Conservation (phyloP, 2,888 invertebrate genomes). For the Cerceris rybyensis region DNA sequence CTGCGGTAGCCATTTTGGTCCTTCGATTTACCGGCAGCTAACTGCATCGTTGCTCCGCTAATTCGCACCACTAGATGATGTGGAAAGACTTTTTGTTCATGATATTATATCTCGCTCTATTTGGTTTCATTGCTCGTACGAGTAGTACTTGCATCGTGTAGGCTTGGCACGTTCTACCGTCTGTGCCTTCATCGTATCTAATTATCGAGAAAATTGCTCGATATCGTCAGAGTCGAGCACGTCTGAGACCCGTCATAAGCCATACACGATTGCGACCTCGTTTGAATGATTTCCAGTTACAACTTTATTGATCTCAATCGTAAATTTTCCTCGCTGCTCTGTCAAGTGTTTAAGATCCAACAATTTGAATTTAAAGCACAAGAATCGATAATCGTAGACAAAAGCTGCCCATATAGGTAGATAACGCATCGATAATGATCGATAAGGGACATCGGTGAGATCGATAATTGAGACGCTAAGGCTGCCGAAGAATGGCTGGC, state of each 20-base stretch:
- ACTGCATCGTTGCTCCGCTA: constrained; percentile 25
- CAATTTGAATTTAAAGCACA: not conserved
- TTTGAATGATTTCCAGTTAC: constrained; percentile 23
- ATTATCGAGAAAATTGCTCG: constrained; percentile 70
- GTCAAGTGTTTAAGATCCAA: not conserved
- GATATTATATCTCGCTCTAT: constrained; percentile 23
- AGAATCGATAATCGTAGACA: too few relatives aligned
- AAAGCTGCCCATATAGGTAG: too few relatives aligned
- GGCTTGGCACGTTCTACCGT: constrained; percentile 58
- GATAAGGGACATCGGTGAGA: constrained; percentile 39
- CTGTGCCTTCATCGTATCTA: constrained; percentile 60
- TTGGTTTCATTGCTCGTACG: constrained; percentile 21
- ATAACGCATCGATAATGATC: constrained; percentile 21
- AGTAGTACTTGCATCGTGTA: constrained; percentile 44
- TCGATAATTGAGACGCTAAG: constrained; percentile 61
- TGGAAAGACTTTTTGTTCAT: constrained; percentile 11
- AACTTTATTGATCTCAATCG: constrained; percentile 21
- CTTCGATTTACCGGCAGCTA: constrained; percentile 16
- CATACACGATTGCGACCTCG: constrained; percentile 25
- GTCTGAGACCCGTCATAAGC: not conserved
- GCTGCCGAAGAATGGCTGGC: constrained; percentile 7
- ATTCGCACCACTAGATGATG: constrained; percentile 31
- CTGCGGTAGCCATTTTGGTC: not conserved
- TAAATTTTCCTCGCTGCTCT: not conserved
- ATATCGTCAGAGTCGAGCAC: constrained; percentile 47